Evolutionary conservation across 2,113 vertebrate genomes (phyloP).

Genomic region (Herpetotheres cachinnans): DNA sequence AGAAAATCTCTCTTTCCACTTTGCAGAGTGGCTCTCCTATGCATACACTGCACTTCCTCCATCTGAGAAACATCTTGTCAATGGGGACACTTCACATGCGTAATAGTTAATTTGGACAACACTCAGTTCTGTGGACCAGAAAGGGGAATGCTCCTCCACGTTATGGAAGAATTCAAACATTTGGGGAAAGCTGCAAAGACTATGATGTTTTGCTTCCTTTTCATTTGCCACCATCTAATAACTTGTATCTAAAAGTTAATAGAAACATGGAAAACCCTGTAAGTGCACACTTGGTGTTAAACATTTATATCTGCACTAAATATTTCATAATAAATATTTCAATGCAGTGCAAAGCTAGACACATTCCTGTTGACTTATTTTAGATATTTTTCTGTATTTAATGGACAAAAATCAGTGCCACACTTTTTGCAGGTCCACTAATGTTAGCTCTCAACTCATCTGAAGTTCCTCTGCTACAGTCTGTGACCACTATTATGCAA

Average conservation of each 20-base stretch:
- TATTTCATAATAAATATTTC: background rate
- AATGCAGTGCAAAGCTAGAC: background rate
- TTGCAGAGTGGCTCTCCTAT: background rate
- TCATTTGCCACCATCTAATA: background rate
- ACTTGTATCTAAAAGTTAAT: background rate
- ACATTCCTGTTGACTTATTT: background rate
- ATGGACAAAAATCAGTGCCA: background rate
- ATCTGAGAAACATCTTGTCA: background rate
- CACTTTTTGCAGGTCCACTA: background rate
- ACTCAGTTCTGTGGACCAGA: background rate
- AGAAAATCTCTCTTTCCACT: background rate
- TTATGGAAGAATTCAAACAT: background rate
- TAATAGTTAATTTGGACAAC: background rate
- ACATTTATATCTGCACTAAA: background rate
- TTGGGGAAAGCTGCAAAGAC: background rate
- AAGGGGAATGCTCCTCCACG: background rate
- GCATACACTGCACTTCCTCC: background rate
- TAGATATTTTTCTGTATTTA: background rate
- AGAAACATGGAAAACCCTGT: background rate
- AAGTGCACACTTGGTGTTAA: background rate
- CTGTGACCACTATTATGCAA: background rate
- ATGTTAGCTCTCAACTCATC: background rate
- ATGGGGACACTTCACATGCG: fast-evolving
- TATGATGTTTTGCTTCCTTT: background rate
- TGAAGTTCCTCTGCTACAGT: background rate